A percentile compares a stretch with the other conserved stretches of the same genome.
phyloP scores from a whole-genome alignment of 2,797 vertebrate species.

The Scomberomorus guttatus region DNA sequence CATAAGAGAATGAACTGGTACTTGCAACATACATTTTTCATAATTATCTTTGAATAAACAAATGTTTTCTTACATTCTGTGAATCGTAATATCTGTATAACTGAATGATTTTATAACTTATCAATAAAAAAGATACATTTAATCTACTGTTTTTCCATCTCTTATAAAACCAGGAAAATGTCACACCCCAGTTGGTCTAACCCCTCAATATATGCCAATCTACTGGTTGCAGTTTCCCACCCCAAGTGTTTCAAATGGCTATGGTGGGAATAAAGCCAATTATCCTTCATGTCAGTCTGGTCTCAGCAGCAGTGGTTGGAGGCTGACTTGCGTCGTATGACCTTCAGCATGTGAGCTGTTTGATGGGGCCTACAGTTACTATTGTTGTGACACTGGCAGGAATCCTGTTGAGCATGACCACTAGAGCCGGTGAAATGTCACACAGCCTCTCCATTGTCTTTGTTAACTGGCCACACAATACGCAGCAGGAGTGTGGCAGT shows the following conservation, averaged over 20 bases:
- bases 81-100: neutral
- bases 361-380: slow-evolving; percentile 60
- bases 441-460: slow-evolving; percentile 61
- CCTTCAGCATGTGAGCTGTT: slow-evolving; percentile 64
- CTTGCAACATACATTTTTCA: neutral
- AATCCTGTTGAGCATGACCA: slow-evolving; percentile 63
- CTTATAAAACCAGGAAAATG: slow-evolving; percentile 14
- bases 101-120: neutral
- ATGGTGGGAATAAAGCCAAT: slow-evolving; percentile 57
- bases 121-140: neutral
- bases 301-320: slow-evolving; percentile 38
- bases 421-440: slow-evolving; percentile 67
- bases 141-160: slow-evolving; percentile 1
- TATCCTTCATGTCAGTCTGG: slow-evolving; percentile 50
- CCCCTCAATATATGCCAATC: slow-evolving; percentile 16
- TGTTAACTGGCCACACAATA: slow-evolving; percentile 59
- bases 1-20: neutral
- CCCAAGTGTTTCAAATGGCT: slow-evolving; percentile 8
- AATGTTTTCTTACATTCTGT: neutral
- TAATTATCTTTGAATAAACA: neutral
- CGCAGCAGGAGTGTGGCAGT: slow-evolving; percentile 57
- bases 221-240: slow-evolving; percentile 1
- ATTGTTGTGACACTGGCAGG: slow-evolving; percentile 58
- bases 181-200: slow-evolving; percentile 29
- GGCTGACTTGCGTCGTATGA: slow-evolving; percentile 52